Conservation (phyloP, 2,113 vertebrate species). For the Phylloscopus whistleri region DNA sequence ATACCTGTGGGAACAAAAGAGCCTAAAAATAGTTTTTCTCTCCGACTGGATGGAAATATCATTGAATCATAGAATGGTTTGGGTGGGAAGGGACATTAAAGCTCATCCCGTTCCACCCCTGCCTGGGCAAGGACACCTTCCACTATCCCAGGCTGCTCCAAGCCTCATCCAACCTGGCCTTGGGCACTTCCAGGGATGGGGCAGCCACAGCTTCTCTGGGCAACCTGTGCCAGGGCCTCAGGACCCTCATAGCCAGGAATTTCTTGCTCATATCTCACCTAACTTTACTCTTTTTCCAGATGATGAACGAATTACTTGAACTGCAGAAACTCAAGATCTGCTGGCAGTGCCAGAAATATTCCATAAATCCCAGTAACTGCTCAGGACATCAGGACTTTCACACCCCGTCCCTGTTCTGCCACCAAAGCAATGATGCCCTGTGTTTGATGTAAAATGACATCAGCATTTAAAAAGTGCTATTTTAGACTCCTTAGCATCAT, state of each 20-base stretch:
- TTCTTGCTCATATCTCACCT: not conserved
- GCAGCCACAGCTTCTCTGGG: not conserved
- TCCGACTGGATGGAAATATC: not conserved
- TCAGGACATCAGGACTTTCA: not conserved
- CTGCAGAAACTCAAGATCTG: not conserved
- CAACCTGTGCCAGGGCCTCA: accelerated
- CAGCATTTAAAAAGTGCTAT: not conserved
- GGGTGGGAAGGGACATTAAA: not conserved
- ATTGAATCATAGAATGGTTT: not conserved
- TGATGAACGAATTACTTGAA: not conserved
- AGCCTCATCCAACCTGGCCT: accelerated
- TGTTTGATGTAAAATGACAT: not conserved
- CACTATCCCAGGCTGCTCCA: accelerated
- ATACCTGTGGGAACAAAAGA: not conserved
- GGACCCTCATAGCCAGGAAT: not conserved
- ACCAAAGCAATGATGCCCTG: not conserved
- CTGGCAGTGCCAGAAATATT: not conserved
- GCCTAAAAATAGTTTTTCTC: not conserved
- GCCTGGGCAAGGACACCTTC: not conserved
- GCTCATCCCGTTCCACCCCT: accelerated
- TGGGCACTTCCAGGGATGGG: not conserved
- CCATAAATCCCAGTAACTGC: not conserved
- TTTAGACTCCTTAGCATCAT: constrained; percentile 5
- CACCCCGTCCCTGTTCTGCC: not conserved
- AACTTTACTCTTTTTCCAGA: not conserved